Conservation (phyloP, 2,113 vertebrate genomes). For the Chrysochloris asiatica region DNA sequence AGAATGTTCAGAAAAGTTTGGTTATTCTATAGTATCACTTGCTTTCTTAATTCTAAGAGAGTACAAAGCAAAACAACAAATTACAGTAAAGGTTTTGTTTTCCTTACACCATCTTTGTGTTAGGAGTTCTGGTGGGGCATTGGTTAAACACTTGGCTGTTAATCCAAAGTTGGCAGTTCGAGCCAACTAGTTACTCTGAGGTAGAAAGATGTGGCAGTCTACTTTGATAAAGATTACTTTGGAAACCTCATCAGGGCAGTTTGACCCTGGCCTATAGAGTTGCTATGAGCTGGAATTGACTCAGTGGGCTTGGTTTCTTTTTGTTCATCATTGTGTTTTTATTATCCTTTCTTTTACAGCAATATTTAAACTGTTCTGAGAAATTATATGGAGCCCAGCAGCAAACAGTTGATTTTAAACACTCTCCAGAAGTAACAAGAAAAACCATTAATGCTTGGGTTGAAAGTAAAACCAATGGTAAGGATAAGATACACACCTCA, state of each 20-base stretch:
- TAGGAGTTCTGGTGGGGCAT: not conserved
- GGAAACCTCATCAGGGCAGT: not conserved
- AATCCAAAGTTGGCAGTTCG: not conserved
- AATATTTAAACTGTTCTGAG: constrained; percentile 83
- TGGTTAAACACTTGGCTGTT: not conserved
- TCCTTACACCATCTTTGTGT: not conserved
- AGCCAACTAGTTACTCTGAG: not conserved
- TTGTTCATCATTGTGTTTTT: not conserved
- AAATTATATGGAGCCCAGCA: constrained; percentile 81
- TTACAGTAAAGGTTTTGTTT: not conserved
- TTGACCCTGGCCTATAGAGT: not conserved
- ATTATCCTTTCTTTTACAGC: constrained; percentile 70
- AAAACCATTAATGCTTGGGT: constrained; percentile 84
- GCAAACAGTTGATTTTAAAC: constrained; percentile 81
- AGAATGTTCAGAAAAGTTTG: not conserved
- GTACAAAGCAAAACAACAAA: too few relatives aligned
- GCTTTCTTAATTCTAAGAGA: constrained; percentile 19
- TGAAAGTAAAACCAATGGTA: constrained; percentile 84
- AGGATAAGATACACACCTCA: not conserved
- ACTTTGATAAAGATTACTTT: not conserved
- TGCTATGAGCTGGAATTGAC: not conserved
- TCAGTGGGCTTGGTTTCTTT: not conserved
- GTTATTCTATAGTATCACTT: not conserved
- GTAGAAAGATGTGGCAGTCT: not conserved
- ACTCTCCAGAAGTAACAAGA: constrained; percentile 81